These are phyloP conservation scores for Nymphalis c-album DNA, from an alignment of 2,888 invertebrate species.

Conservation along the genomic window DNA sequence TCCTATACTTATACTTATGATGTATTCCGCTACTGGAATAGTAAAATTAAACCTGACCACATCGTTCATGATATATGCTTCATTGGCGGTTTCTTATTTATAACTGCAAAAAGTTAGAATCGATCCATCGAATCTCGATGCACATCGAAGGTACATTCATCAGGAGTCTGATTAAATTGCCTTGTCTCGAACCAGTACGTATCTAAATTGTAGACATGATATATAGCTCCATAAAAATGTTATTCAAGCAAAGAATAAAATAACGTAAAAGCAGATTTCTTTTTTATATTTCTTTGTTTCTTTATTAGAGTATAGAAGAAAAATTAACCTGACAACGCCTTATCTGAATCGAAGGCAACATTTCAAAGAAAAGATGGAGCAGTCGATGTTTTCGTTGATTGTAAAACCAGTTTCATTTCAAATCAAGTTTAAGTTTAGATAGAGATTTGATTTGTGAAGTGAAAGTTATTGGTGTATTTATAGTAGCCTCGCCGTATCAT, in stretches of 20 bases:
- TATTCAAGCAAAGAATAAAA: not conserved
- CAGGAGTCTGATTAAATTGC: not conserved
- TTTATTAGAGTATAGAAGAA: not conserved
- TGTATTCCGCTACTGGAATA: too few relatives aligned
- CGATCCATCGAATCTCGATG: not conserved
- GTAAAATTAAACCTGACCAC: too few relatives aligned
- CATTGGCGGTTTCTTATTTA: not conserved
- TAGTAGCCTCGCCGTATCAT: not conserved
- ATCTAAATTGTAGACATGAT: constrained; percentile 1
- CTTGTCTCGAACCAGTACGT: not conserved
- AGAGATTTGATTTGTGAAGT: not conserved
- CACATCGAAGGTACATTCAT: not conserved
- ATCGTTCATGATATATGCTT: too few relatives aligned
- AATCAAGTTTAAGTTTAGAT: not conserved
- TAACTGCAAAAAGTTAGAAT: not conserved
- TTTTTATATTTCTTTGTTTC: constrained; percentile 4
- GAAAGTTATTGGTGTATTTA: not conserved
- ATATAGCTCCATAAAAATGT: not conserved
- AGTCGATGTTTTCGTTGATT: not conserved
- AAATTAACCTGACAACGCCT: constrained; percentile 3
- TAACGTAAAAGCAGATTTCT: not conserved
- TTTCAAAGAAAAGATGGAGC: not conserved
- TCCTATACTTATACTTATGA: too few relatives aligned
- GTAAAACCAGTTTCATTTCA: not conserved
- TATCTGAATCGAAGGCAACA: not conserved